These are phyloP conservation scores for Melanogrammus aeglefinus DNA, from an alignment of 2,797 vertebrate species.

Conservation along the genomic window DNA sequence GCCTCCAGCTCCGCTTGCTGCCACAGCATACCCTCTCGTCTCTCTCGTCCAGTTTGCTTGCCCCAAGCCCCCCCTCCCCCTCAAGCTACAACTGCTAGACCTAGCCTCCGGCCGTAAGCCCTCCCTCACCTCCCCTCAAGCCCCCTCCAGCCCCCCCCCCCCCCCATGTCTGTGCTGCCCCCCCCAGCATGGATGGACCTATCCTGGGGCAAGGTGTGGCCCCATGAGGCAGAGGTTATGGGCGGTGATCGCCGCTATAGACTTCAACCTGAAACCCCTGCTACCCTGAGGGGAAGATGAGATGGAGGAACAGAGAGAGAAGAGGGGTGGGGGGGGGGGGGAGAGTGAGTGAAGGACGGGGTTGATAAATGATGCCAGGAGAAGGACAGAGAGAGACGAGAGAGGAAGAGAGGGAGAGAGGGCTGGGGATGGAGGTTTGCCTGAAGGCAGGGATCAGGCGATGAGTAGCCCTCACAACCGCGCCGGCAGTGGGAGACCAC, in stretches of 20 bases:
- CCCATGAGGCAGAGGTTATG: constrained; percentile 78
- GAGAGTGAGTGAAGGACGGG: constrained; percentile 35
- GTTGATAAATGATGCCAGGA: constrained; percentile 17
- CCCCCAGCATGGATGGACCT: constrained; percentile 73
- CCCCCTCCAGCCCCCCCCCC: constrained; percentile 54
- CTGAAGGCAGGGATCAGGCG: constrained; percentile 76
- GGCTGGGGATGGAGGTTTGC: constrained; percentile 60
- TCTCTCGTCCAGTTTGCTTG: constrained; percentile 28
- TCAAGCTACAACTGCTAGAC: constrained; percentile 46
- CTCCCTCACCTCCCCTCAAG: constrained; percentile 51
- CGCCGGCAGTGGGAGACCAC: constrained; percentile 74
- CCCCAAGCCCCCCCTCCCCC: constrained; percentile 33
- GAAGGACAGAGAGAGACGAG: constrained; percentile 2
- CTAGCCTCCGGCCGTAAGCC: constrained; percentile 58
- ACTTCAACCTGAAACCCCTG: constrained; percentile 73
- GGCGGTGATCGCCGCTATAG: constrained; percentile 74
- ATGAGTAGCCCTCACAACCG: constrained; percentile 75
- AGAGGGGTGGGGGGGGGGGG: constrained; percentile 51
- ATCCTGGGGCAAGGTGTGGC: constrained; percentile 81
- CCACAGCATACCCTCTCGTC: constrained; percentile 42
- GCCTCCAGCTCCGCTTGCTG: constrained; percentile 55
- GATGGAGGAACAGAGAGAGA: constrained; percentile 19
- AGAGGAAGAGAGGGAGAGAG: constrained; percentile 52
- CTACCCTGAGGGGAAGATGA: constrained; percentile 67
- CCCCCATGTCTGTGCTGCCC: constrained; percentile 64